A percentile compares a stretch with the other conserved stretches of the same genome.
Conservation (phyloP, 2,113 vertebrate genomes). For the Okapia johnstoni region DNA sequence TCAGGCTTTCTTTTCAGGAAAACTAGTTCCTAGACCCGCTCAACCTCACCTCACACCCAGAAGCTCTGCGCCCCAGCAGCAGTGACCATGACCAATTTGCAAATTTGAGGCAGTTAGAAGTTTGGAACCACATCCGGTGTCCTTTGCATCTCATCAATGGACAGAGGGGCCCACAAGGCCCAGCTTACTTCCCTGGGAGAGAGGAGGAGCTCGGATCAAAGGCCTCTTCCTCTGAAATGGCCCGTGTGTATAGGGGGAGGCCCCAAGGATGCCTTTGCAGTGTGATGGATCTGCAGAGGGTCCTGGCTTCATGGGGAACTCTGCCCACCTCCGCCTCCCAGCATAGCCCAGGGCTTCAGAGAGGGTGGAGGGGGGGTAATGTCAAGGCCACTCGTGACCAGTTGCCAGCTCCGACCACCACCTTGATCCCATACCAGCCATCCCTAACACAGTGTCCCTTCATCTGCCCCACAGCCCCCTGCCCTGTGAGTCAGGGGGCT, state of each 20-base stretch:
- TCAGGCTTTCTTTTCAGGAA: not conserved
- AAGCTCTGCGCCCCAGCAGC: not conserved
- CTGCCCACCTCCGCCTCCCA: not conserved
- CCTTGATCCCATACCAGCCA: not conserved
- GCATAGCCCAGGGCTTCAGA: no score
- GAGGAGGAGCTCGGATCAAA: not conserved
- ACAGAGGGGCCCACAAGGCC: no score
- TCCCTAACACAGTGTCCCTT: not conserved
- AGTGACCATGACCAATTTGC: rapidly evolving
- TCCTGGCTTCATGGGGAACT: not conserved
- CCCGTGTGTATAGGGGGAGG: rapidly evolving
- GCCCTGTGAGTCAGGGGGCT: no score
- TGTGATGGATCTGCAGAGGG: rapidly evolving
- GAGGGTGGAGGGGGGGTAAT: rapidly evolving
- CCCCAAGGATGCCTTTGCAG: not conserved
- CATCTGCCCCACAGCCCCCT: no score
- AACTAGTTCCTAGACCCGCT: not conserved
- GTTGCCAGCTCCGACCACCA: not conserved
- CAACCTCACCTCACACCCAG: rapidly evolving
- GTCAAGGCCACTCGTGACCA: not conserved
- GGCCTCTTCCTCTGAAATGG: not conserved
- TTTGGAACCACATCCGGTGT: rapidly evolving
- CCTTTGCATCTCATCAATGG: not conserved
- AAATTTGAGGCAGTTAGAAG: not conserved
- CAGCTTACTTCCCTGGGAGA: no score